These are phyloP conservation scores for Drosophila pruinosa DNA, from an alignment of 1,140 invertebrate genomes.

Conservation along the genomic window DNA sequence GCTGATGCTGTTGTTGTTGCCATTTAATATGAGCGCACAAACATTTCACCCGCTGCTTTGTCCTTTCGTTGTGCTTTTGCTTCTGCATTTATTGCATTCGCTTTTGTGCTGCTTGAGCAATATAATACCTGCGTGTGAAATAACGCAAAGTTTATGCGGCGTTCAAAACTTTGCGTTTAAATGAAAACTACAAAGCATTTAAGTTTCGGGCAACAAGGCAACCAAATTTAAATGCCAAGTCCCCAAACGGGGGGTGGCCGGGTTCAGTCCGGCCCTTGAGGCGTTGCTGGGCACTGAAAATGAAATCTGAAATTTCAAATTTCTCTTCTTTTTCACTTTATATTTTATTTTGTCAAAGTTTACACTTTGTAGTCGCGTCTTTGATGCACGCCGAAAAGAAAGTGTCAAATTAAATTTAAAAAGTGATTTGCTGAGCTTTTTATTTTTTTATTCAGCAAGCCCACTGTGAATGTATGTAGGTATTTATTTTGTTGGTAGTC, in stretches of 20 bases:
- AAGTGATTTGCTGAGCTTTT: slow-evolving; percentile 73
- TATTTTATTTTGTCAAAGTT: slow-evolving; percentile 54
- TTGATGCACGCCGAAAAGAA: slow-evolving; percentile 56
- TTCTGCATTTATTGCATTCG: slow-evolving; percentile 65
- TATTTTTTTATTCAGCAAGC: slow-evolving; percentile 12
- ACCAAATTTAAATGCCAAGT: slow-evolving; percentile 71
- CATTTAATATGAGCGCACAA: slow-evolving; percentile 75
- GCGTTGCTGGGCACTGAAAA: slow-evolving; percentile 58
- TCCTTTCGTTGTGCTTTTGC: slow-evolving; percentile 4
- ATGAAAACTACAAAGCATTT: slow-evolving; percentile 79
- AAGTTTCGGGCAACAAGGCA: slow-evolving; percentile 52
- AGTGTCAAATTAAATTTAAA: slow-evolving; percentile 80
- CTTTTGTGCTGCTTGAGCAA: slow-evolving; percentile 67
- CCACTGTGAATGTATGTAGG: slow-evolving; percentile 5
- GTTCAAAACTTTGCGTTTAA: slow-evolving; percentile 70
- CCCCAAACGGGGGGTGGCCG: slow-evolving; percentile 7
- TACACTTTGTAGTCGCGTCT: slow-evolving; percentile 72
- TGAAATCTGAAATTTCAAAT: slow-evolving; percentile 57
- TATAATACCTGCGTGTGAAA: slow-evolving; percentile 79
- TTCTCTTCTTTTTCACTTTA: not conserved
- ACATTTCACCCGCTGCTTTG: slow-evolving; percentile 44
- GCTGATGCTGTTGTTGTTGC: slow-evolving; percentile 45
- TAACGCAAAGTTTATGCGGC: slow-evolving; percentile 77
- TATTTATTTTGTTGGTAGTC: slow-evolving; percentile 33
- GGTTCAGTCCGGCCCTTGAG: not conserved